phyloP scores from a whole-genome alignment of 1,140 invertebrate genomes.

The Ectropis grisescens region DNA sequence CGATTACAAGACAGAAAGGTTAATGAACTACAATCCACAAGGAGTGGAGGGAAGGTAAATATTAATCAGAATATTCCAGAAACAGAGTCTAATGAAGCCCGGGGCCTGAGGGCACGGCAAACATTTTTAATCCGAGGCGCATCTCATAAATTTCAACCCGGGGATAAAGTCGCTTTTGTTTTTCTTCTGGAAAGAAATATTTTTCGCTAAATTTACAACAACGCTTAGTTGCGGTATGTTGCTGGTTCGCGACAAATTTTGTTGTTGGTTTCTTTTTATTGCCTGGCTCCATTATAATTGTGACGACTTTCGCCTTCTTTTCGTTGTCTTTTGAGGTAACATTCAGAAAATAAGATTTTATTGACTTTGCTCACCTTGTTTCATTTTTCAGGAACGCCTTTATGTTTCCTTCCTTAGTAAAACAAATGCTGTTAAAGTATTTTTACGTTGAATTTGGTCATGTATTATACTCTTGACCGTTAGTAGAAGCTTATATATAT shows the following conservation, averaged over 20 bases:
- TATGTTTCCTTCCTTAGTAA: too few relatives aligned
- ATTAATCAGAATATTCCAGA: conserved; percentile 57
- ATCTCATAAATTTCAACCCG: conserved; percentile 57
- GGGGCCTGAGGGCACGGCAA: conserved; percentile 50
- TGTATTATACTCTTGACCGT: too few relatives aligned
- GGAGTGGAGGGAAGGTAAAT: conserved; percentile 59
- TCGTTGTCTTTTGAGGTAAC: too few relatives aligned
- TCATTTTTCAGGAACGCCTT: too few relatives aligned
- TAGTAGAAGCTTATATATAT: too few relatives aligned
- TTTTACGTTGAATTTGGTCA: too few relatives aligned
- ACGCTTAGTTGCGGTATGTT: conserved; percentile 29
- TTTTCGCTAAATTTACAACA: conserved; percentile 47
- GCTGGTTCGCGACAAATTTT: conserved; percentile 9
- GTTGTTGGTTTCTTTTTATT: conserved; percentile 18
- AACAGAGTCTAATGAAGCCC: conserved; percentile 51
- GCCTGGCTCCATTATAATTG: conserved; percentile 17
- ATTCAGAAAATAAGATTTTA: too few relatives aligned
- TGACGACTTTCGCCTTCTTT: conserved; percentile 11
- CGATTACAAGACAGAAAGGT: conserved; percentile 29
- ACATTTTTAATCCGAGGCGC: conserved; percentile 62
- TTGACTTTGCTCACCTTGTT: too few relatives aligned
- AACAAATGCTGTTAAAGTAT: too few relatives aligned
- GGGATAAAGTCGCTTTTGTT: conserved; percentile 49
- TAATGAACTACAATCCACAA: conserved; percentile 41
- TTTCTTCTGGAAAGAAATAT: conserved; percentile 49